Conservation (phyloP, 2,888 invertebrate genomes). For the Balanococcus diminutus region DNA sequence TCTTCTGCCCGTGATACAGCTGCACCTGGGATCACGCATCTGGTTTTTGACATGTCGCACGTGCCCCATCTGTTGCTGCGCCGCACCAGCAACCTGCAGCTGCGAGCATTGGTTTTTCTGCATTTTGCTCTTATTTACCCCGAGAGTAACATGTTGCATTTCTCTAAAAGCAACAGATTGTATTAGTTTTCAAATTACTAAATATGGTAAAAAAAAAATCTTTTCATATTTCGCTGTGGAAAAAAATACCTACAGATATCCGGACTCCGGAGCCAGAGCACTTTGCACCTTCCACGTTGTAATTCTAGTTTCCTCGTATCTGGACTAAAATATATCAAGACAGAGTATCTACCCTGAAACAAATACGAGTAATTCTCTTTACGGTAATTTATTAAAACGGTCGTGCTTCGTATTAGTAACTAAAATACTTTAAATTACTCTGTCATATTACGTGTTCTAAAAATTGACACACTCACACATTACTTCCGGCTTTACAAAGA, state of each 20-base stretch:
- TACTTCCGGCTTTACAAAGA: not conserved
- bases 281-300: not conserved
- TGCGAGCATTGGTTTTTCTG: constrained; percentile 55
- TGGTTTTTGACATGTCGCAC: constrained; percentile 55
- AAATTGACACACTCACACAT: not conserved
- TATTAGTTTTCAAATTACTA: not conserved
- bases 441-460: constrained; percentile 1
- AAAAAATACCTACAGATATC: not conserved
- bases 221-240: not conserved
- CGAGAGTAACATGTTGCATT: constrained; percentile 43
- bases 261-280: not conserved
- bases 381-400: not conserved
- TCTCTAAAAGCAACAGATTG: constrained; percentile 47
- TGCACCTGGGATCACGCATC: constrained; percentile 53
- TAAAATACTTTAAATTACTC: not conserved
- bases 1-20: constrained; percentile 50
- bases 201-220: not conserved
- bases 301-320: not conserved
- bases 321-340: not conserved
- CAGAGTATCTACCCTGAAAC: too few relatives aligned
- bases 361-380: not conserved
- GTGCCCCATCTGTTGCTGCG: constrained; percentile 55
- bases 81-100: constrained; percentile 51
- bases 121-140: constrained; percentile 40
- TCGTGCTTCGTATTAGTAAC: not conserved